Evolutionary conservation across 2,888 invertebrate species (phyloP).

Genomic region (Physocephala rufipes): DNA sequence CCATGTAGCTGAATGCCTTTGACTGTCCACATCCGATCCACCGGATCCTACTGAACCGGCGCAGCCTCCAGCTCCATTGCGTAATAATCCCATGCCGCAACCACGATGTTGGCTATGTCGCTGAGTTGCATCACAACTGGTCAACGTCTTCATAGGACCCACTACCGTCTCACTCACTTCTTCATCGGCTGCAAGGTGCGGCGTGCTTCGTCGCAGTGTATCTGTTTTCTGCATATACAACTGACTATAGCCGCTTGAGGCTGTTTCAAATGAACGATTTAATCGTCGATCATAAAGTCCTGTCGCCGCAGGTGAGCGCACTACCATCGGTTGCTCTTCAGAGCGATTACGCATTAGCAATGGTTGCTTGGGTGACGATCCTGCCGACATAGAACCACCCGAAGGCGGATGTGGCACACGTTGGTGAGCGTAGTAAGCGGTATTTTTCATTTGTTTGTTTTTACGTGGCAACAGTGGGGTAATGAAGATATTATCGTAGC

Average conservation of each 20-base stretch:
- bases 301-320: slow-evolving; percentile 50
- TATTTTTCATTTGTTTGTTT: slow-evolving; percentile 53
- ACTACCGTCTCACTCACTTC: slow-evolving; percentile 30
- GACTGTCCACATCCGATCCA: slow-evolving; percentile 45
- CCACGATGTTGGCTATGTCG: slow-evolving; percentile 42
- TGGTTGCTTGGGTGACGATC: slow-evolving; percentile 31
- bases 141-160: slow-evolving; percentile 43
- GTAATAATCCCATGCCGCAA: slow-evolving; percentile 38
- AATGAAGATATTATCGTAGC: slow-evolving; percentile 65
- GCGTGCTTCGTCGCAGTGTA: slow-evolving; percentile 62
- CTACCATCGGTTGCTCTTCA: slow-evolving; percentile 46
- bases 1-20: slow-evolving; percentile 69
- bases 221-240: slow-evolving; percentile 57
- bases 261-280: slow-evolving; percentile 65
- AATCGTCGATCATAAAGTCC: slow-evolving; percentile 64
- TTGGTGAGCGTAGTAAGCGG: slow-evolving; percentile 40
- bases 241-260: slow-evolving; percentile 56
- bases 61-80: slow-evolving; percentile 22
- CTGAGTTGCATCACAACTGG: neutral
- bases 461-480: slow-evolving; percentile 64
- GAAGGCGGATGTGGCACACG: slow-evolving; percentile 38
- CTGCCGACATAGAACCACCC: slow-evolving; percentile 17
- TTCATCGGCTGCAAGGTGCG: slow-evolving; percentile 57
- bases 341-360: slow-evolving; percentile 49
- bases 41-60: slow-evolving; percentile 26